Evolutionary conservation across 2,888 invertebrate species (phyloP).

Genomic region (Oxycera nigricornis): DNA sequence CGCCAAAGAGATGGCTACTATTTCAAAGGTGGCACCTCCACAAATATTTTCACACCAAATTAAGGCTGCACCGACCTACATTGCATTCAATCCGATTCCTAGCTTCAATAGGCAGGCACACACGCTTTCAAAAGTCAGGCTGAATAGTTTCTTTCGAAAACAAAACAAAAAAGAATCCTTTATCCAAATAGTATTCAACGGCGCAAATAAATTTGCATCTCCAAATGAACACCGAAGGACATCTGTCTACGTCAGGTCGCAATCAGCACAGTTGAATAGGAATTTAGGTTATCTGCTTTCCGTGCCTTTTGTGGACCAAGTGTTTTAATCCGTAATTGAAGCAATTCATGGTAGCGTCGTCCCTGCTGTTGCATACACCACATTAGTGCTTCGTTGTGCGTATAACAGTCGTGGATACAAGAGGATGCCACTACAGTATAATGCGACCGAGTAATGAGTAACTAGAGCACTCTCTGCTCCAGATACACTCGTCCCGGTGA

Average conservation of each 20-base stretch:
- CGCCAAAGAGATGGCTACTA: background rate
- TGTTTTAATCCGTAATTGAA: slow-evolving; percentile 9
- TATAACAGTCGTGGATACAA: background rate
- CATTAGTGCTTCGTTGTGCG: background rate
- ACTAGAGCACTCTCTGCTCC: slow-evolving; percentile 21
- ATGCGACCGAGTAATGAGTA: slow-evolving; percentile 28
- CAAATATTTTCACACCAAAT: slow-evolving; percentile 22
- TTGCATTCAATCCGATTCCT: background rate
- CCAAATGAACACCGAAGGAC: slow-evolving; percentile 28
- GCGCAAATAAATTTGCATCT: background rate
- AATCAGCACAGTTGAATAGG: slow-evolving; percentile 22
- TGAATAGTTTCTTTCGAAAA: background rate
- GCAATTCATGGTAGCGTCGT: background rate
- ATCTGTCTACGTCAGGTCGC: slow-evolving; percentile 13
- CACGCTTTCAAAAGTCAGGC: background rate
- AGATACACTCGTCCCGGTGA: slow-evolving; percentile 9
- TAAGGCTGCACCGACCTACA: slow-evolving; percentile 27
- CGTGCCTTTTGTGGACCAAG: background rate
- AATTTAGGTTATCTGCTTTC: background rate
- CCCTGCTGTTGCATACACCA: background rate
- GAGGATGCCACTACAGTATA: slow-evolving; percentile 1
- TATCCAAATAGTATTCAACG: slow-evolving; percentile 6
- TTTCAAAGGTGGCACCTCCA: background rate
- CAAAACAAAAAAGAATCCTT: background rate
- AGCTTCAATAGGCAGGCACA: background rate